Evolutionary conservation across 2,797 vertebrate species (phyloP).

Genomic region (Arctocebus calabarensis): DNA sequence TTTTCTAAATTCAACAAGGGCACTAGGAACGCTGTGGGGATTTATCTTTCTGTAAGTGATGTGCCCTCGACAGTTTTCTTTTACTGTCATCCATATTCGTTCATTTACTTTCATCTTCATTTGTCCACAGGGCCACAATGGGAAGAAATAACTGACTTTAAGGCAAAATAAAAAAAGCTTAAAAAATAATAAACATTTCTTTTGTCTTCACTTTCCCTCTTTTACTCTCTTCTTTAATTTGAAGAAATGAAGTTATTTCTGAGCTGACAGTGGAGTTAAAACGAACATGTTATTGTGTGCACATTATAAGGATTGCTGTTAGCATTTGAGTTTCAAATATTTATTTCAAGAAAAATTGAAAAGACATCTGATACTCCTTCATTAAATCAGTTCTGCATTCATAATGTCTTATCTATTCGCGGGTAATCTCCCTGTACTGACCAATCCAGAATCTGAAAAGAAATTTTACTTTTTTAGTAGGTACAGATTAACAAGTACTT

Average conservation of each 20-base stretch:
- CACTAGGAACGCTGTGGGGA: neutral
- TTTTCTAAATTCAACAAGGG: neutral
- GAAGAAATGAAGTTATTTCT: slow-evolving; percentile 36
- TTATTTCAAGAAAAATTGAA: slow-evolving; percentile 82
- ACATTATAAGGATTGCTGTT: slow-evolving; percentile 57
- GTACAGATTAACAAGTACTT: slow-evolving; percentile 60
- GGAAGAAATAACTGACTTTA: neutral
- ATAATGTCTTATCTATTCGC: slow-evolving; percentile 73
- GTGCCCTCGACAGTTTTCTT: neutral
- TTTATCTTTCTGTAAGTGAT: neutral
- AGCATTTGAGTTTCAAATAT: slow-evolving; percentile 75
- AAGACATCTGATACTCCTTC: slow-evolving; percentile 78
- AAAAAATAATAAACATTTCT: slow-evolving; percentile 15
- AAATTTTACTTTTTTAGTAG: slow-evolving; percentile 75
- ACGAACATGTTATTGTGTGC: slow-evolving; percentile 68
- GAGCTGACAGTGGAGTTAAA: slow-evolving; percentile 49
- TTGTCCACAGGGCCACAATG: neutral
- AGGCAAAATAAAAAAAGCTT: neutral
- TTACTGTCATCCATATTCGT: slow-evolving; percentile 91
- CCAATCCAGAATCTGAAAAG: slow-evolving; percentile 68
- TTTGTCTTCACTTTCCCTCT: neutral
- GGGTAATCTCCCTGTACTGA: slow-evolving; percentile 69
- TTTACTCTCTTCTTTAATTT: slow-evolving; percentile 50
- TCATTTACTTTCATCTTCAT: neutral
- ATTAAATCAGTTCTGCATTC: slow-evolving; percentile 81